Conservation (phyloP, 1,140 invertebrate species). For the Zaprionus gabonicus region DNA sequence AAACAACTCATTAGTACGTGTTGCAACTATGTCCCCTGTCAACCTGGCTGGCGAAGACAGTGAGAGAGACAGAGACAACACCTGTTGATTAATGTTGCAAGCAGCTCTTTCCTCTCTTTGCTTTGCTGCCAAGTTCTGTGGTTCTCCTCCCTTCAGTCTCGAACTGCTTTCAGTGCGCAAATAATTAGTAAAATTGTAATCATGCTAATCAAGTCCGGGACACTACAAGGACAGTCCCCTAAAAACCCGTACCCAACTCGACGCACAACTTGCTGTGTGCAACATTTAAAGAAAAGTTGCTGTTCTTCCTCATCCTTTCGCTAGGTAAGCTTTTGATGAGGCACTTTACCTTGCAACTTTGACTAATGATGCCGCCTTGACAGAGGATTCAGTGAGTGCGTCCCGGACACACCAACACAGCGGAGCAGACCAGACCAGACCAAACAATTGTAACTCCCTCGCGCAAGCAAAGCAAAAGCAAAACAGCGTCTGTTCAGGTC, state of each 20-base stretch:
- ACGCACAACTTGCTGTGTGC: not conserved
- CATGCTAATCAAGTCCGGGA: conserved; percentile 49
- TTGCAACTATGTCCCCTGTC: not conserved
- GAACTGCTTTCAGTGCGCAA: conserved; percentile 19
- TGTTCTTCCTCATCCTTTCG: conserved; percentile 7
- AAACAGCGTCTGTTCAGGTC: conserved; percentile 24
- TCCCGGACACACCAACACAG: not conserved
- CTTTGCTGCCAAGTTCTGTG: conserved; percentile 16
- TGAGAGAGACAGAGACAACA: conserved; percentile 1
- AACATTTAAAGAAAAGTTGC: conserved; percentile 11
- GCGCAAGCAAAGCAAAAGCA: conserved; percentile 19
- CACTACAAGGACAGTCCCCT: conserved; percentile 9
- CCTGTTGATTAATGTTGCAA: conserved; percentile 49
- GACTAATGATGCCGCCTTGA: conserved; percentile 56
- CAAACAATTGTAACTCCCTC: conserved; percentile 2
- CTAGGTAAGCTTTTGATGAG: conserved; percentile 39
- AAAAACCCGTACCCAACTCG: not conserved
- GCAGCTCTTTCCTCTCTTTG: conserved; percentile 11
- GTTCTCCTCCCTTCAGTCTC: not conserved
- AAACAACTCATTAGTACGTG: conserved; percentile 14
- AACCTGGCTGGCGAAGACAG: not conserved
- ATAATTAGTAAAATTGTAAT: conserved; percentile 60
- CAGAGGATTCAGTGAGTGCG: conserved; percentile 22
- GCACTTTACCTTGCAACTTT: conserved; percentile 41
- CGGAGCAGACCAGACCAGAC: not conserved